These are phyloP conservation scores for Nothura maculosa DNA, from an alignment of 2,797 vertebrate genomes.

Conservation along the genomic window DNA sequence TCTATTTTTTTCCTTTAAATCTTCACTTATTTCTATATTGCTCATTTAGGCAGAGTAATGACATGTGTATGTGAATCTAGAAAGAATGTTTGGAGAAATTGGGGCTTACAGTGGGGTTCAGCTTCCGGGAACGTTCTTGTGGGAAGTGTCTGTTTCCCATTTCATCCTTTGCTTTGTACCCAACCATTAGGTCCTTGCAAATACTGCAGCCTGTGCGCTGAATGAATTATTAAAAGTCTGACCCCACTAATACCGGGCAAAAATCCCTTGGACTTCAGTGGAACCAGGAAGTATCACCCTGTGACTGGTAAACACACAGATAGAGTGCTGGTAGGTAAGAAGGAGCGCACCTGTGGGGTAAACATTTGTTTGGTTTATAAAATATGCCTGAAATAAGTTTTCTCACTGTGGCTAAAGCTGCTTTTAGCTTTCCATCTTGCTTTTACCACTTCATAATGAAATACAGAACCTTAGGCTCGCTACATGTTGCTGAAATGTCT, in stretches of 20 bases:
- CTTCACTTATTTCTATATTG: neutral
- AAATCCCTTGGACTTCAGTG: neutral
- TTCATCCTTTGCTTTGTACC: neutral
- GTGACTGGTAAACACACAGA: neutral
- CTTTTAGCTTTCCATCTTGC: neutral
- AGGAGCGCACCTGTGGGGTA: neutral
- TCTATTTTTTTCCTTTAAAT: neutral
- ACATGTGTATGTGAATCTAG: neutral
- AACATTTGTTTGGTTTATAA: neutral
- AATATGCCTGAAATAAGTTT: neutral
- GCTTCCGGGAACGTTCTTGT: neutral
- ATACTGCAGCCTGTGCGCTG: neutral
- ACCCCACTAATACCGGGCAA: neutral
- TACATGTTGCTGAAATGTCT: neutral
- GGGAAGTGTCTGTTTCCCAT: neutral
- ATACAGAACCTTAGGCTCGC: neutral
- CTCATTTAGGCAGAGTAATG: neutral
- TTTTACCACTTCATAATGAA: constrained; percentile 21
- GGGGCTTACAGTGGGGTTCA: neutral
- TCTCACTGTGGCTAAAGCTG: constrained; percentile 12
- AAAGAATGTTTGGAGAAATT: neutral
- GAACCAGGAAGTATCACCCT: fast-evolving
- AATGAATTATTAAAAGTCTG: neutral
- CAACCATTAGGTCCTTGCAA: neutral
- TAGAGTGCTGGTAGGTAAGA: neutral